Base-by-base conservation (phyloP, 2,888 invertebrate species). In the Exephanes ischioxanthus region DNA sequence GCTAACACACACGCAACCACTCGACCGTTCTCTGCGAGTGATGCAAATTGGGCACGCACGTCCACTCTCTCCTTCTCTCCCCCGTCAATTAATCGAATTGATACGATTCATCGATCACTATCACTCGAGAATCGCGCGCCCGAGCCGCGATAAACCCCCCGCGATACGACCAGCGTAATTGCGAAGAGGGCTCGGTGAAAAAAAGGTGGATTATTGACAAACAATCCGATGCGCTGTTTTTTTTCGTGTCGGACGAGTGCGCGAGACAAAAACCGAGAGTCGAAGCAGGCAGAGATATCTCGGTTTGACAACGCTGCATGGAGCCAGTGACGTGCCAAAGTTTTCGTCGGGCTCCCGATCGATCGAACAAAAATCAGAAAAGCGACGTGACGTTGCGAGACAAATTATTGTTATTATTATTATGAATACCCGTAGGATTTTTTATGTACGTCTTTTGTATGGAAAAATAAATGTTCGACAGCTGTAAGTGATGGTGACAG, bases 171-270 rank as follows among this genome's bases (percentile, higher is more conserved):
- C 67, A 83, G 67, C 71, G 67, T 41, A 70, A 82, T 79, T 71
- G 45, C 68, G 26, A 85, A 61, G 63, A 76, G 66, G 45, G n/a
- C 70, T 80, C 53, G 76, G 63, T 37, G 55, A 66, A 33, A 16
- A 55, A 71, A 84, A 73, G 37, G 79, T 82, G 83, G 58, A 87
- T 85, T 87, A 87, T 87, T 87, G 87, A 87, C 87, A 87, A 87
- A 87, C 87, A 87, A 87, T 81, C 61, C 76, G 67, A 79, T 79
- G 75, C 73, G 71, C 80, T 87, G 68, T 76, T 84, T 82, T 73
- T 61, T 66, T 70, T 73, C 72, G 66, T 66, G 48, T 75, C 48
- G 33, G 48, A 63, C 48, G 61, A 63, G 61, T 61, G 61, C 22
- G 48, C 58, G 41, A 61, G 61, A 58, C 19, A 55, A 19, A 45